These are phyloP conservation scores for Sminthurinus signatus DNA, from an alignment of 1,140 invertebrate genomes.

Conservation along the genomic window DNA sequence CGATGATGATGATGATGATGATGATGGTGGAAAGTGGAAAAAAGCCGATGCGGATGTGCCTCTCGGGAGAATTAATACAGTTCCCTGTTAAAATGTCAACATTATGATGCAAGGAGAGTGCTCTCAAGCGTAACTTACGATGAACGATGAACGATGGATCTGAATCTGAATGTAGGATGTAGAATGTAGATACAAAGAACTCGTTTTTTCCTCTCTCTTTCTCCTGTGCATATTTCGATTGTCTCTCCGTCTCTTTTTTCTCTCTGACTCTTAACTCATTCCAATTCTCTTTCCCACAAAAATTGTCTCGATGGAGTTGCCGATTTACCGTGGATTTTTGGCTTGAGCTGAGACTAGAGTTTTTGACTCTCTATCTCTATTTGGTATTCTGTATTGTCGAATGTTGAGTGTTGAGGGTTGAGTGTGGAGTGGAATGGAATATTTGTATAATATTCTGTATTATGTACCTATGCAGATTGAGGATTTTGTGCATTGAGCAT, in stretches of 20 bases:
- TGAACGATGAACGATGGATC: conserved; percentile 39
- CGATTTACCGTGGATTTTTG: too few species aligned
- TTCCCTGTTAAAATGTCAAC: conserved; percentile 41
- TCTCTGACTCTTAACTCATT: conserved; percentile 8
- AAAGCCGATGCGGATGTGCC: conserved; percentile 39
- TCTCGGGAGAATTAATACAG: conserved; percentile 40
- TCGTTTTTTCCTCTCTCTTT: background rate
- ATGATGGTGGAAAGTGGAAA: too few species aligned
- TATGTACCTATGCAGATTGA: too few species aligned
- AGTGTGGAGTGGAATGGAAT: too few species aligned
- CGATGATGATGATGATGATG: too few species aligned
- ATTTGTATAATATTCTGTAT: too few species aligned
- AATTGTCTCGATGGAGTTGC: conserved; percentile 21
- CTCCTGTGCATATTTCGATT: too few species aligned
- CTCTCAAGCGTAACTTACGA: conserved; percentile 36
- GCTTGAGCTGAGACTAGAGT: too few species aligned
- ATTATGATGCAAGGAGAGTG: conserved; percentile 39
- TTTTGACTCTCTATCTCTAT: conserved; percentile 6
- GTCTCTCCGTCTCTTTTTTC: conserved; percentile 2
- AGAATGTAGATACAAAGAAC: conserved; percentile 27
- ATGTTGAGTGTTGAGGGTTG: too few species aligned
- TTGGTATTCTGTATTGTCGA: too few species aligned
- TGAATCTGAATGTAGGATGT: too few species aligned
- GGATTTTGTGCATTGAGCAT: too few species aligned
- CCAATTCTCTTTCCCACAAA: conserved; percentile 19